Evolutionary conservation across 92 coral and sea anemone species (phyloP), one percentile per base, ranked within the genome.

Genomic region (Scolanthus callimorphus): DNA sequence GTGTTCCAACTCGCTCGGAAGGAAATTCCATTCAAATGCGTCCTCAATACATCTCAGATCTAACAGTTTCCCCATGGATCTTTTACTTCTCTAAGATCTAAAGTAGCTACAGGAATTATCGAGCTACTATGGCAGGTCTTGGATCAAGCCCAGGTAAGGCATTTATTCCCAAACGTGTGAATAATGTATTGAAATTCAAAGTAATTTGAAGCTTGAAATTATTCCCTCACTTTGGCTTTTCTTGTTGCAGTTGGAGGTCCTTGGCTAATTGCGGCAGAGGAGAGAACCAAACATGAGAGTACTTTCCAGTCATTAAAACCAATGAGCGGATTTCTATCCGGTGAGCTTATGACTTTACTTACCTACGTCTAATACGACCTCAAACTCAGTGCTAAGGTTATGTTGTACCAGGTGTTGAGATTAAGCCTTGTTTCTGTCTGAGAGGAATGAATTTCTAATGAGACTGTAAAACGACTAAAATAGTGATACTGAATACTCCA

Each of bases 191-290:
- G n/a, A 6, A 6, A 34, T 34, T 34, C 43, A 34, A 34, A n/a
- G n/a, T n/a, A n/a, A n/a, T n/a, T n/a, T n/a, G n/a, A n/a, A n/a
- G n/a, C n/a, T n/a, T n/a, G n/a, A 15, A 6, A 25, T 2, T 11
- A 30, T 39, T 12, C 31, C 39, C 69, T 17, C 29, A 27, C 54
- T 56, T 72, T 29, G 57, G 39, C 65, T 60, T 39, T 52, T 30
- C 29, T 20, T 39, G 27, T 1, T 56, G 29, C 55, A 72, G 82
- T 59, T 25, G 43, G 62, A 60, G 85, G 68, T 11, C 83, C 94
- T 3, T 94, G 99, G 99, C 89, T 94, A 51, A 75, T 94, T n/a
- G 65, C 84, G 25, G 65, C 95, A n/a, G 99, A 88, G 12, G 99
- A 94, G 55, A 69, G 99, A 28, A 70, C 78, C 15, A 94, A 94